Evolutionary conservation across 2,797 vertebrate species (phyloP), one percentile per base, ranked within the genome.

Genomic region (Oreochromis mossambicus): DNA sequence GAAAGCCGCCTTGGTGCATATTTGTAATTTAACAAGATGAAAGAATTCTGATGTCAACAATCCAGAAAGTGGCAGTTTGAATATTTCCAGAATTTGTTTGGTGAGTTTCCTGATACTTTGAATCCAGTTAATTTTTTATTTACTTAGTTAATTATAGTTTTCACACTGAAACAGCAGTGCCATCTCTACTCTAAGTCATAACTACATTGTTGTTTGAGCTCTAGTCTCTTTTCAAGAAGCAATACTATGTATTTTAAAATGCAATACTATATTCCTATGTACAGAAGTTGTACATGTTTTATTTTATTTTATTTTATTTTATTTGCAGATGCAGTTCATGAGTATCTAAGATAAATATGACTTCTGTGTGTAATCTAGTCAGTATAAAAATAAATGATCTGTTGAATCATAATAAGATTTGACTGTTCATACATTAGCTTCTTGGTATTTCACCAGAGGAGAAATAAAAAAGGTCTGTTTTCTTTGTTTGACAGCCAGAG

Each of bases 231-330:
- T 63, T 21, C 34, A 63, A 38, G 19, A 38, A 21, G 6, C 34
- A 63, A 38, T 63, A 21, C 11, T 63, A 21, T 13, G 58, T 6
- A 4, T 36, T 36, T 34, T 61, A n/a, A 36, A 36, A 61, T 36
- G 34, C 19, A 63, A 13, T 38, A 63, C 19, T 63, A 1, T 0
- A 63, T n/a, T 36, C 32, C 6, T 63, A 36, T 36, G 6, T 13
- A 3, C 32, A 63, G 3, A 63, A 63, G 32, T 36, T 38, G 32
- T n/a, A n/a, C 10, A 63, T 12, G 58, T n/a, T 63, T 26, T 26
- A 5, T 26, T 38, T 63, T 0, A 24, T 24, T 3, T 0, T 26
- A 26, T 3, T 36, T 29, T 29, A 29, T 29, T 11, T 38, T 38
- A 10, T 36, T 38, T 56, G 63, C 12, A 29, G 19, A 24, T 77